phyloP scores from a whole-genome alignment of 2,113 vertebrate species.

The Oceanites oceanicus region DNA sequence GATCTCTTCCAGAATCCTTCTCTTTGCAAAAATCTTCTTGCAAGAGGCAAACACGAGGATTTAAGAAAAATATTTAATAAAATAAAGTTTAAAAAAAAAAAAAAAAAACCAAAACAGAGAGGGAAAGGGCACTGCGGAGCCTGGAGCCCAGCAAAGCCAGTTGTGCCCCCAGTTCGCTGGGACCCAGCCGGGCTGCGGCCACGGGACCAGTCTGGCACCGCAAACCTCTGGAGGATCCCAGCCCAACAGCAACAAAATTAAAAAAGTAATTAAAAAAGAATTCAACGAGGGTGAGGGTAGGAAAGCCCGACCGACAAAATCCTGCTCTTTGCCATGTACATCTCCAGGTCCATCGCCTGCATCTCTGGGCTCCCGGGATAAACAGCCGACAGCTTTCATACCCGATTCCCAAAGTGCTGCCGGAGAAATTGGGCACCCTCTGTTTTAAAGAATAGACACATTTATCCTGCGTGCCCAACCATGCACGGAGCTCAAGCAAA shows the following conservation, averaged over 20 bases:
- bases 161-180: too few relatives aligned
- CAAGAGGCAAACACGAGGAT: background rate
- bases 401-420: background rate
- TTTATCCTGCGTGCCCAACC: background rate
- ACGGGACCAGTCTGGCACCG: background rate
- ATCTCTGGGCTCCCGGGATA: background rate
- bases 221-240: background rate
- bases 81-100: too few relatives aligned
- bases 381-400: background rate
- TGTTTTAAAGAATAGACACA: rapidly evolving
- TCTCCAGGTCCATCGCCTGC: too few relatives aligned
- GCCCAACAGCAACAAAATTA: background rate
- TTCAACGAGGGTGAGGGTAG: too few relatives aligned
- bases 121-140: background rate
- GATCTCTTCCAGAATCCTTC: background rate
- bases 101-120: background rate
- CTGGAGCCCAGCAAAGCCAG: background rate
- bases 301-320: too few relatives aligned
- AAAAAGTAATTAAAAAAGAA: background rate
- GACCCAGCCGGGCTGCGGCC: background rate
- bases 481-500: background rate
- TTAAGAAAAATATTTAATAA: background rate
- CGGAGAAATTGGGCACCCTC: rapidly evolving
- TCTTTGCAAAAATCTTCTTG: background rate
- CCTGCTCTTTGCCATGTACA: background rate